Percentiles rank a stretch among this genome's conserved stretches.
Evolutionary conservation across 2,797 vertebrate species (phyloP).

Genomic region (Trichosurus vulpecula): DNA sequence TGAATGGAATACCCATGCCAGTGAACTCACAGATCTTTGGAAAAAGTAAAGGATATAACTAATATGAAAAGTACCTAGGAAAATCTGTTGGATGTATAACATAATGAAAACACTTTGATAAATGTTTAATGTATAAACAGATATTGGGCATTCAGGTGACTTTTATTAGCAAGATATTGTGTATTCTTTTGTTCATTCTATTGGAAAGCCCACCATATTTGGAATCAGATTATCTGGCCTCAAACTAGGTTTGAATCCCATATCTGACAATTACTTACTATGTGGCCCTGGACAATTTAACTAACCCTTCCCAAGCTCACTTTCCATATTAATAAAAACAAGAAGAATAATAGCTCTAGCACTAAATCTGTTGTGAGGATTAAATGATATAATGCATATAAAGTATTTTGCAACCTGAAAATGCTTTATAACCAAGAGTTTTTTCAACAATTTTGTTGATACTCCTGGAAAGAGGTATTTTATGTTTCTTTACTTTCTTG

Average conservation of each 20-base stretch:
- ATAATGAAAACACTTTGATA: not conserved
- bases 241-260: not conserved
- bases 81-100: not conserved
- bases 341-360: not conserved
- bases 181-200: not conserved
- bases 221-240: not conserved
- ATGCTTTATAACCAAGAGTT: not conserved
- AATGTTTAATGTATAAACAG: not conserved
- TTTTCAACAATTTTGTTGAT: slow-evolving; percentile 15
- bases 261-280: not conserved
- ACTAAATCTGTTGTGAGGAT: not conserved
- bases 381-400: not conserved
- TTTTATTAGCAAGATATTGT: not conserved
- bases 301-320: not conserved
- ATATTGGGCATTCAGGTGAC: not conserved
- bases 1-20: not conserved
- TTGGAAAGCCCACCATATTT: not conserved
- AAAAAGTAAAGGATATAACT: not conserved
- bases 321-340: not conserved
- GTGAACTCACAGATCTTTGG: not conserved
- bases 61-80: not conserved
- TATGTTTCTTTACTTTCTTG: not conserved
- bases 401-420: not conserved
- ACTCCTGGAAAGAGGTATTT: not conserved
- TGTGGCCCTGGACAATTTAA: not conserved